Base-by-base conservation (phyloP, 2,797 vertebrate species). In the Pteronotus mesoamericanus region DNA sequence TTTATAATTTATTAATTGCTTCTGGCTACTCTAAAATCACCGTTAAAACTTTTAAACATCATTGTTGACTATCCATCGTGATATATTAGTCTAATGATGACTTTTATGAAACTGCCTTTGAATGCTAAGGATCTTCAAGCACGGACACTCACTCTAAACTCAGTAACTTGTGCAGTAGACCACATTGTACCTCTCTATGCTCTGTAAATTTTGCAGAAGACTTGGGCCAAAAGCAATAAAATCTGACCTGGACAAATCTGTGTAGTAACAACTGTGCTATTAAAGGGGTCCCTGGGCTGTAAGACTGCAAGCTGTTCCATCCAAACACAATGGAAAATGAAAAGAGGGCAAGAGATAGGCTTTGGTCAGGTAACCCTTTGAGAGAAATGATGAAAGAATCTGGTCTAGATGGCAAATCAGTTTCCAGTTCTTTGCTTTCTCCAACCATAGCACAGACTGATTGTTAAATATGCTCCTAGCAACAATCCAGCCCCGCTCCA, bases 201-300 rank as follows among this genome's bases (percentile, higher is more conserved):
- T 97, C 95, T 89, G 94, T 94, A 94, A 94, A 96, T 91, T 96
- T 94, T 96, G 74, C 48, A 59, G 88, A 85, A 84, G 79, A 3
- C 86, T 86, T 86, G 71, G 64, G 89, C 95, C 92, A 96, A 96
- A 96, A 94, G 83, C 94, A 86, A 68, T 96, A 96, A 96, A 95
- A 97, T 37, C 72, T 89, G 95, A 97, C 90, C 96, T 96, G 69
- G 86, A 86, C 59, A 89, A 89, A 91, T 86, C 69, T 84, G 71
- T 77, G 46, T 51, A 51, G 94, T 78, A 82, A 95, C 46, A 80
- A 71, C 78, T 9, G 11, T 15, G 57, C 88, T 94, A 44, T 94
- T 75, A 53, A 95, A 61, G 88, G 88, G 86, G 72, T 79, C 61
- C 44, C 86, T 46, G 86, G 14, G 75, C 82, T 48, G 16, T 16